Evolutionary conservation across 2,888 invertebrate genomes (phyloP), one percentile per base, ranked within the genome.

Genomic region (Nematopogon swammerdamellus): DNA sequence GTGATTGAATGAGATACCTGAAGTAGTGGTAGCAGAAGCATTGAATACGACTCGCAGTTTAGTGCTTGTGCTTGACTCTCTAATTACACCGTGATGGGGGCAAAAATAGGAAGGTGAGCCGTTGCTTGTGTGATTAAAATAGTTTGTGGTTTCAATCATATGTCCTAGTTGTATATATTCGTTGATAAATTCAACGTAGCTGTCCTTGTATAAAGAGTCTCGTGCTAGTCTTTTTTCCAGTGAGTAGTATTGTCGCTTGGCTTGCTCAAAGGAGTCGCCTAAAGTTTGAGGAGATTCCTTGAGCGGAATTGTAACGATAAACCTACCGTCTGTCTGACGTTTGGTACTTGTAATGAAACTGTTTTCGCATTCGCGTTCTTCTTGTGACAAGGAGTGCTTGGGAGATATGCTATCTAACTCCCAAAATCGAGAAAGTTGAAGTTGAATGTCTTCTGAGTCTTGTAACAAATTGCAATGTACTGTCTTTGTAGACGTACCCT

Each of bases 61-160:
- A 1, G 52, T 54, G 1, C 44, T 51, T 16, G 44, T 48, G 46
- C 53, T 52, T 10, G 48, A 46, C 3, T 50, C 50, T 2, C 49
- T 48, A 10, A 48, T 18, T 2, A 52, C 49, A n/a, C 51, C 51
- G 42, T 53, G 50, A 47, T 54, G 53, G 4, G 54, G 50, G n/a
- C 48, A 18, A 17, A 19, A 51, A 18, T 46, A 48, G 3, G 18
- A n/a, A 2, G 36, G 42, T 2, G 18, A 18, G 36, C 11, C 3
- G 11, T 36, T 36, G 36, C 4, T 36, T 36, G 8, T 36, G 36
- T 8, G n/a, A n/a, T n/a, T n/a, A n/a, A n/a, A 25, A 25, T 25
- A 25, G 25, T 36, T 8, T 36, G n/a, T 45, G 17, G 29, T 46
- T 46, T 49, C 44, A 44, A 1, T 19, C 42, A 44, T 50, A 49